Evolutionary conservation across 1,140 invertebrate species (phyloP).

Genomic region (Drosophila asahinai): DNA sequence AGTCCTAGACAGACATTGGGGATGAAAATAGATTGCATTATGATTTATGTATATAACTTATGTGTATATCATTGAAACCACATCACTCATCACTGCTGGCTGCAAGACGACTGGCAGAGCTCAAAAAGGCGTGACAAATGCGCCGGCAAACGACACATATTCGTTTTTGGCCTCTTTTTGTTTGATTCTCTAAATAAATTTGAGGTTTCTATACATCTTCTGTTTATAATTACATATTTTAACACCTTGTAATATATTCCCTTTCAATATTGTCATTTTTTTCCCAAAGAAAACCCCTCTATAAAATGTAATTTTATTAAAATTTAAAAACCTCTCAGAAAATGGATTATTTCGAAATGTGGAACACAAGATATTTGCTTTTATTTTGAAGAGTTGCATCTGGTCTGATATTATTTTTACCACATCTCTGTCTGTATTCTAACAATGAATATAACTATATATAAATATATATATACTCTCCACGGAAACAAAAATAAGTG

Average conservation of each 20-base stretch:
- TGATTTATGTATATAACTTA: slow-evolving; percentile 9
- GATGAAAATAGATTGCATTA: slow-evolving; percentile 29
- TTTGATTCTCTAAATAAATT: background rate
- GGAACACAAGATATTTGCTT: background rate
- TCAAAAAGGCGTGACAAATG: slow-evolving; percentile 7
- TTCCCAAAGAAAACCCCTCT: background rate
- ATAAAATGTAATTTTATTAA: too few relatives aligned
- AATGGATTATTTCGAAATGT: background rate
- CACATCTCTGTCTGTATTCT: background rate
- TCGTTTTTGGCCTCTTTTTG: slow-evolving; percentile 2
- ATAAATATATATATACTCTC: slow-evolving; percentile 15
- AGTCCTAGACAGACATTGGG: slow-evolving; percentile 57
- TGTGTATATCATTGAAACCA: slow-evolving; percentile 17
- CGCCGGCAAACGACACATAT: background rate
- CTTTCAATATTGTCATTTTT: background rate
- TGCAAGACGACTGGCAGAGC: slow-evolving; percentile 9
- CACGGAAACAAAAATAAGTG: slow-evolving; percentile 21
- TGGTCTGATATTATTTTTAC: background rate
- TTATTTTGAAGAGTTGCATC: slow-evolving; percentile 3
- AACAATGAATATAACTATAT: slow-evolving; percentile 19
- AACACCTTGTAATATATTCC: too few relatives aligned
- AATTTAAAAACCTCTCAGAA: background rate
- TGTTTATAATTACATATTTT: background rate
- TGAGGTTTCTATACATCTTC: too few relatives aligned
- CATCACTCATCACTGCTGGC: slow-evolving; percentile 32